Base-by-base conservation (phyloP, 2,113 vertebrate species). In the Dromaius novaehollandiae region DNA sequence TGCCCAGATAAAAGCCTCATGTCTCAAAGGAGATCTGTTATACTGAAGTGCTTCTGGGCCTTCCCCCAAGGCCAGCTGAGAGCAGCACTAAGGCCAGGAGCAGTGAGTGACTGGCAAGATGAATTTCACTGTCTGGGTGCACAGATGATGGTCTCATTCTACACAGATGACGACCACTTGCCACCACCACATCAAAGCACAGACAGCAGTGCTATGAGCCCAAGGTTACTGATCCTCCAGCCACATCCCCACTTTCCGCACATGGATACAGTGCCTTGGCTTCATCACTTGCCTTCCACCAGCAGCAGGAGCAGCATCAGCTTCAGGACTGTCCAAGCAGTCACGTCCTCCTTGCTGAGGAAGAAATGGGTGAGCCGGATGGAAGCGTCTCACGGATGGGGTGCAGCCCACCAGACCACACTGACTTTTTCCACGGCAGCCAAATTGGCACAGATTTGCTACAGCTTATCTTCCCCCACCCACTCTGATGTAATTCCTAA, bases 391-490 rank as follows among this genome's bases (percentile, higher is more conserved):
- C 32, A 44, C 61, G 51, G 70, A 48, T 1, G 0, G 7, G 21
- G 11, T 8, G 26, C 60, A 56, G 32, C 30, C 44, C 8, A 21
- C 11, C 10, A 6, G 11, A 63, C 25, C 34, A 14, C 3, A 2
- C 10, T 18, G 61, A 8, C 15, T 20, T 48, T 34, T 24, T 28
- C 36, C 48, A 22, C 1, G 0, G 80, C 56, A 66, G 63, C 65
- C 32, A 5, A 73, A 24, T 9, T 9, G 25, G 5, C 38, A 73
- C 38, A 2, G 9, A 14, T 42, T 60, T 71, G 76, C 64, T 85
- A 30, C 3, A 38, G 28, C 7, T 20, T 2, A 0, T 9, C 1
- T 0, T 17, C 25, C 13, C 30, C 19, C 7, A 8, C 19, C 28
- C 42, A 18, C 11, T 25, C 11, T 11, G 15, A 48, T 12, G 73